Evolutionary conservation across 2,113 vertebrate species (phyloP), one percentile per base, ranked within the genome.

Genomic region (Gallinago media): DNA sequence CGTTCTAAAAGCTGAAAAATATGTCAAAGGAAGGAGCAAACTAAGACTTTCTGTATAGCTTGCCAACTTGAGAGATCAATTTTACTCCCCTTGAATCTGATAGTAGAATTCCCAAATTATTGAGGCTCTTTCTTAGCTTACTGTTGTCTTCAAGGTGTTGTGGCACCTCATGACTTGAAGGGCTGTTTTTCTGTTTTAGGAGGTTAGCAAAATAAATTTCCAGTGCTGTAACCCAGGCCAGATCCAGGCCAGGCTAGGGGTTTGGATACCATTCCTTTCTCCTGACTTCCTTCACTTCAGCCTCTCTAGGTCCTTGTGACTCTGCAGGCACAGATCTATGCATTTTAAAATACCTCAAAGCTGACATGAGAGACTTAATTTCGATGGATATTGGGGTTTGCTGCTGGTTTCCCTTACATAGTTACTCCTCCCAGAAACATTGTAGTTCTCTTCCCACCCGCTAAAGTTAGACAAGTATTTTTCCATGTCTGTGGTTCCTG

Each of bases 1-100:
- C 63, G 47, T 88, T 92, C 78, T 47, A 85, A 91, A 95, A 93
- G 55, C 71, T 74, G 96, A 92, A 90, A 83, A 83, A 90, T 90
- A 75, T 88, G 71, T 88, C 74, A 92, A 91, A 93, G 59, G 54
- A 75, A 36, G 88, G 46, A 50, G 47, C 49, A 92, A 94, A 76
- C 71, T 32, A 68, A 81, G 70, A 74, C 50, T 82, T 89, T 95
- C 49, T 88, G 12, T 70, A 8, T 42, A 27, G 18, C 18, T 47
- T 87, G 54, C 84, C 54, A 87, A 46, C 70, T 71, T 40, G 58
- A 76, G 40, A 62, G 21, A 70, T 88, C 47, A 40, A 1, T 83
- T 92, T 96, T 88, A 0, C 26, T 80, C 71, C 31, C 6, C 27
- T 94, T 71, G n/a, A 89, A 85, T 89, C 74, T 76, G 63, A 55